Base-by-base conservation (phyloP, 2,888 invertebrate species). In the Himalopsyche anomala region DNA sequence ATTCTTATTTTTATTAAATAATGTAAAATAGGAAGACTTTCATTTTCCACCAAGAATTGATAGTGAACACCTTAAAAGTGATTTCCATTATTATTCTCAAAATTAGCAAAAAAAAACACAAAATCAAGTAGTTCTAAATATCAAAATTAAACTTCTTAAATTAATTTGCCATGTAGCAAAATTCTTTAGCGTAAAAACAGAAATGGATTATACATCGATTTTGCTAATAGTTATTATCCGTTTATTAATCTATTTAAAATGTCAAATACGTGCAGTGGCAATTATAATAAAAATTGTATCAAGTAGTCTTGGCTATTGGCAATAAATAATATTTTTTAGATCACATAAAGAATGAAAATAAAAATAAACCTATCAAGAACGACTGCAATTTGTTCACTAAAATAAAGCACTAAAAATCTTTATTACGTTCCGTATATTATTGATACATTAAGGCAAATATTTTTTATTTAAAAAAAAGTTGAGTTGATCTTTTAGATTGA, bases 211-310 rank as follows among this genome's bases (percentile, higher is more conserved):
- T 15, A 19, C 11, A 6, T 28, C 9, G 62, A 62, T 62, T 62
- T 19, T 62, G 5, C 19, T 62, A 19, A 62, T 62, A 28, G 8
- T n/a, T 4, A 11, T 8, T 19, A 62, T 19, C 19, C 62, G 62
- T 62, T 62, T 62, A 62, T 62, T 62, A 19, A 11, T 62, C 28
- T 19, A 19, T 19, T 62, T n/a, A 62, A 45, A 62, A 62, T 62
- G 62, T 19, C 62, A 62, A 62, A 62, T 62, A 15, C 62, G 62
- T 62, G 62, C 62, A 19, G 3, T 11, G 19, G 62, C 62, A 62
- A 62, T 62, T 62, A 62, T 28, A 11, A 62, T 62, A n/a, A 19
- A 62, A 62, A 62, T n/a, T 62, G 62, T 62, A 62, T 62, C 62
- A 62, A 8, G 62, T 62, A 62, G 62, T 62, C 62, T 62, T 62